Evolutionary conservation across 2,113 vertebrate genomes (phyloP).

Genomic region (Bufo bufo): DNA sequence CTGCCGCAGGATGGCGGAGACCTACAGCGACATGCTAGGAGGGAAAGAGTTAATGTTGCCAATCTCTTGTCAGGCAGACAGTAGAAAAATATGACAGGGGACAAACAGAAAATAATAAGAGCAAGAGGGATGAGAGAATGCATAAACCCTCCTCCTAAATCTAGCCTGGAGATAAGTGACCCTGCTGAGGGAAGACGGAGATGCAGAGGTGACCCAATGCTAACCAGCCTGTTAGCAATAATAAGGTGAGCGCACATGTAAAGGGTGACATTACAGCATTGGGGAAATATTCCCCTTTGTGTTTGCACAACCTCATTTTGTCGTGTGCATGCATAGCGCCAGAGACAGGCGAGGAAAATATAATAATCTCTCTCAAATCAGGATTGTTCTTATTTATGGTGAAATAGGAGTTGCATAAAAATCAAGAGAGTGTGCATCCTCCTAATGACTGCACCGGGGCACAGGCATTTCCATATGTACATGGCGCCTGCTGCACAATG

Average conservation of each 20-base stretch:
- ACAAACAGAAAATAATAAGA: conserved; percentile 69
- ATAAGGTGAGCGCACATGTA: conserved; percentile 81
- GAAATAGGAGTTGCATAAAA: conserved; percentile 63
- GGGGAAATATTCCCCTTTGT: conserved; percentile 74
- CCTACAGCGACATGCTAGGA: conserved; percentile 53
- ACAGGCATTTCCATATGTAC: conserved; percentile 34
- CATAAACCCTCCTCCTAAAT: conserved; percentile 69
- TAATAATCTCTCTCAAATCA: conserved; percentile 70
- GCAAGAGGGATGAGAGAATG: conserved; percentile 63
- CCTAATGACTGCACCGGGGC: conserved; percentile 1
- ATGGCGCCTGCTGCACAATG: background rate
- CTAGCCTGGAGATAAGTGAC: conserved; percentile 73
- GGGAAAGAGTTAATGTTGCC: conserved; percentile 50
- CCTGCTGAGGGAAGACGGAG: conserved; percentile 72
- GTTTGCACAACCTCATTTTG: conserved; percentile 77
- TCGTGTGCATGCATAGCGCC: conserved; percentile 68
- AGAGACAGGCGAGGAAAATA: conserved; percentile 55
- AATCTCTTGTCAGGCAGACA: conserved; percentile 55
- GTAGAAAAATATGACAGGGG: conserved; percentile 45
- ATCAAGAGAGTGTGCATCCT: conserved; percentile 22
- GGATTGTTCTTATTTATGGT: conserved; percentile 70
- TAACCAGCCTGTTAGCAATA: conserved; percentile 83
- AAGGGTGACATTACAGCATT: conserved; percentile 76
- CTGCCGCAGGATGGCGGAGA: background rate
- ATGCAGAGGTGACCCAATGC: conserved; percentile 78